These are phyloP conservation scores for Caerostris darwini DNA, from an alignment of 1,140 invertebrate species.

Conservation along the genomic window DNA sequence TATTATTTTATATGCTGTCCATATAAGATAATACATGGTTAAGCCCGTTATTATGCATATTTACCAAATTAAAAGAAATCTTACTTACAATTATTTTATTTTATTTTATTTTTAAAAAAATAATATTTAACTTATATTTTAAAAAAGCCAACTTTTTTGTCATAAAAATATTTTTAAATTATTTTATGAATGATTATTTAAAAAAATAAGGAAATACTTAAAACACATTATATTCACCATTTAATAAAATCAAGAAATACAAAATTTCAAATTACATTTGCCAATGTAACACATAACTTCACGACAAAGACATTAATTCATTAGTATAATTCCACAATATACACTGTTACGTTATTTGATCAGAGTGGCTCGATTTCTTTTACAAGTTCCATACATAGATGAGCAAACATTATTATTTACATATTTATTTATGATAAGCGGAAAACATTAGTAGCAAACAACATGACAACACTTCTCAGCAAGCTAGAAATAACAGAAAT, in stretches of 20 bases:
- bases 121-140: too few relatives aligned
- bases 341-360: constrained; percentile 7
- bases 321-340: neutral
- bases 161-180: neutral
- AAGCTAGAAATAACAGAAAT: too few relatives aligned
- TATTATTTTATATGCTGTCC: too few relatives aligned
- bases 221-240: constrained; percentile 1
- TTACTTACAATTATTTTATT: too few relatives aligned
- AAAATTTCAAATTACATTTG: constrained; percentile 30
- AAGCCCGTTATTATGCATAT: too few relatives aligned
- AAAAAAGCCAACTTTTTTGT: too few relatives aligned
- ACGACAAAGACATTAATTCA: neutral
- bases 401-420: constrained; percentile 32
- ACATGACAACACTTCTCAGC: too few relatives aligned
- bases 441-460: too few relatives aligned
- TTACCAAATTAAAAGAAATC: too few relatives aligned
- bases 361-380: constrained; percentile 18
- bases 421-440: constrained; percentile 12
- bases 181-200: neutral
- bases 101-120: too few relatives aligned
- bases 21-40: too few relatives aligned
- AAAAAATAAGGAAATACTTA: neutral
- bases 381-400: neutral
- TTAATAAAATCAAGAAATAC: constrained; percentile 62
- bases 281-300: constrained; percentile 5